Percentiles rank a stretch among this genome's conserved stretches.
Conservation (phyloP, 2,888 invertebrate species). For the Drosophila kuntzei region DNA sequence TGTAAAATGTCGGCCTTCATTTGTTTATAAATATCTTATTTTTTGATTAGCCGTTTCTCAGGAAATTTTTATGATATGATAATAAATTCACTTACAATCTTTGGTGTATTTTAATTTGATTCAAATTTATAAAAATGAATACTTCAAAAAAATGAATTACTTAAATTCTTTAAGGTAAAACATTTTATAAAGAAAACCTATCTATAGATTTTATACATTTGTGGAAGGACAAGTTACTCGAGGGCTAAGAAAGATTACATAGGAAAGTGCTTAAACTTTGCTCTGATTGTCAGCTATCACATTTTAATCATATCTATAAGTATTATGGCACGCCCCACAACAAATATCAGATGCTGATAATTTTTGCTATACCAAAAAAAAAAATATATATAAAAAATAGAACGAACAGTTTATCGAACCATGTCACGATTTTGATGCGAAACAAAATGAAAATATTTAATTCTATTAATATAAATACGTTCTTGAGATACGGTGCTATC, state of each 20-base stretch:
- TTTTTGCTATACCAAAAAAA: not conserved
- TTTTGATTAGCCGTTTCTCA: not conserved
- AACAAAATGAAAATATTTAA: conserved; percentile 27
- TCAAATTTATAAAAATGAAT: too few relatives aligned
- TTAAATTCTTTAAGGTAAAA: too few relatives aligned
- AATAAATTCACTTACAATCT: not conserved
- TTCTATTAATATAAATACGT: conserved; percentile 45
- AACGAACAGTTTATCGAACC: conserved; percentile 26
- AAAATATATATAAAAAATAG: not conserved
- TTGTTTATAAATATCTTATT: not conserved
- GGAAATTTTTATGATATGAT: not conserved
- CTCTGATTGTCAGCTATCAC: conserved; percentile 9
- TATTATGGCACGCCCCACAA: conserved; percentile 15
- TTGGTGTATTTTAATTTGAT: not conserved
- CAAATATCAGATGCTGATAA: conserved; percentile 7
- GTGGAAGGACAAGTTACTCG: not conserved
- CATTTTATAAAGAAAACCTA: not conserved
- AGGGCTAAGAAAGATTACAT: conserved; percentile 1
- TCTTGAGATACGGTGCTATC: conserved; percentile 52
- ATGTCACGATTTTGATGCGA: conserved; percentile 32
- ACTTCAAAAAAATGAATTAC: too few relatives aligned
- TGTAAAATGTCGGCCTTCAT: not conserved
- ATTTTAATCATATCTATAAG: conserved; percentile 33
- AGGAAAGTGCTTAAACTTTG: conserved; percentile 32
- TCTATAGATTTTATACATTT: not conserved